These are phyloP conservation scores for Tetanocera ferruginea DNA, from an alignment of 2,888 invertebrate genomes.

Conservation along the genomic window DNA sequence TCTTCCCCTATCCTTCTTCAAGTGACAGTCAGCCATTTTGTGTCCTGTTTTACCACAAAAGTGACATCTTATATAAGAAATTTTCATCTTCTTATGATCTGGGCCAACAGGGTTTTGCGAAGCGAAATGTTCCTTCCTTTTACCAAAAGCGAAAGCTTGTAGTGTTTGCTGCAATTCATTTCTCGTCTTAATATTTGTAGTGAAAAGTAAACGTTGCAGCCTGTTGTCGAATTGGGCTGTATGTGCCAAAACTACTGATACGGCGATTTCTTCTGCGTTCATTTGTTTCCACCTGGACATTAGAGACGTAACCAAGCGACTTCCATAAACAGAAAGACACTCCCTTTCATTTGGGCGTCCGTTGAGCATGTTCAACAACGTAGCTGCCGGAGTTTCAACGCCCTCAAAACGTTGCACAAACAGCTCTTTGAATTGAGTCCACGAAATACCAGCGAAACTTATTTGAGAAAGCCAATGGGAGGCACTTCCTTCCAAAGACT, in stretches of 20 bases:
- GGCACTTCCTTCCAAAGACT: no score
- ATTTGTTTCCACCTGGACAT: no score
- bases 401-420: background rate
- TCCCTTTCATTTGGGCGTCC: background rate
- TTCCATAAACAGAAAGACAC: background rate
- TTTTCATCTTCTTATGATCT: slow-evolving; percentile 1
- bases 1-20: slow-evolving; percentile 15
- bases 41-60: slow-evolving; percentile 32
- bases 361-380: background rate
- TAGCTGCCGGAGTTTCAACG: background rate
- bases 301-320: slow-evolving; percentile 8
- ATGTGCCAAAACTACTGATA: no score
- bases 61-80: slow-evolving; percentile 15
- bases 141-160: slow-evolving; percentile 37
- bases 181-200: no score
- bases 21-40: slow-evolving; percentile 32
- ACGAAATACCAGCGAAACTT: no score
- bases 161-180: slow-evolving; percentile 33
- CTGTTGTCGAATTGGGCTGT: no score
- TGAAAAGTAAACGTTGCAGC: no score
- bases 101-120: background rate
- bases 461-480: no score
- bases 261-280: no score
- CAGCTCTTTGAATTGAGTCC: background rate
- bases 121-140: slow-evolving; percentile 34